Evolutionary conservation across 2,113 vertebrate genomes (phyloP), one percentile per base, ranked within the genome.

Genomic region (Gopherus flavomarginatus): DNA sequence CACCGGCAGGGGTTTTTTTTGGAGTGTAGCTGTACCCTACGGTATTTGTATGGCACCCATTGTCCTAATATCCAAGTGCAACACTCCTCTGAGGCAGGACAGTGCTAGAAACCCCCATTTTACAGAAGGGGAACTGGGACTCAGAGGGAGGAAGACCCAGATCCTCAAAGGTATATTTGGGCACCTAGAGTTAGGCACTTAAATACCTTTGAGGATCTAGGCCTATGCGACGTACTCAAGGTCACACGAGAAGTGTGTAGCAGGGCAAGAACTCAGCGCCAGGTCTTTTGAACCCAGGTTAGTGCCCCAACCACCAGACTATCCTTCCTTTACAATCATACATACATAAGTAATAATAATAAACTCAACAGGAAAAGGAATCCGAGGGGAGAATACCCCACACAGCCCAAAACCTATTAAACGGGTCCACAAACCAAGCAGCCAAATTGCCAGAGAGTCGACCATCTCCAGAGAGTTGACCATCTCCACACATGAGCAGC

Each of bases 371-470:
- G 49, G 19, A 85, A 81, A 22, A 59, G 65, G 65, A 53, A 83
- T 57, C 90, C 26, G 49, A 2, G 1, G 35, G 50, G 44, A 5
- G 35, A 56, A 38, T 1, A 14, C 17, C 52, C 7, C 83, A 54
- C 9, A 1, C 24, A 27, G 77, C 11, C 62, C 62, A 72, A 19
- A 94, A 38, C 77, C 65, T 31, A 1, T 38, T 2, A 1, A 1
- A 31, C 54, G 49, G 50, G 42, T 92, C 81, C 90, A 82, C 81
- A 82, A 90, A 52, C 85, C 56, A 24, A n/a, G 38, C 65, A 65
- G 31, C 11, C 49, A 1, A 59, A 14, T 69, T 62, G 7, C 19
- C 29, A 11, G 6, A 16, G 57, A 56, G 88, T 81, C 42, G 13
- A 50, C 86, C 50, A 50, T 52, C 88, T 86, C 52, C 0, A 49